These are phyloP conservation scores for Arctia plantaginis DNA, from an alignment of 2,888 invertebrate species.

Conservation along the genomic window DNA sequence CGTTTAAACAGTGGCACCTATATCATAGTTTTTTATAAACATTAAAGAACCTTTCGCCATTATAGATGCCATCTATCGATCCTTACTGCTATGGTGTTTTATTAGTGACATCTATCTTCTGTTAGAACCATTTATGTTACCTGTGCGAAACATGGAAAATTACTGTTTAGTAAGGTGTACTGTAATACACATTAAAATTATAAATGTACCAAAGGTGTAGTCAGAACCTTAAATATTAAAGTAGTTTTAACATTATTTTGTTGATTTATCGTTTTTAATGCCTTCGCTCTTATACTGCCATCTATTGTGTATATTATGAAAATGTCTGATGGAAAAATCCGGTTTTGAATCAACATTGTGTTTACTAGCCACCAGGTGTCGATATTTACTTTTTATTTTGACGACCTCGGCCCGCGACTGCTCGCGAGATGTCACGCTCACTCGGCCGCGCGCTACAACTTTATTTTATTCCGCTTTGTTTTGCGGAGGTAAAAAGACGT, in stretches of 20 bases:
- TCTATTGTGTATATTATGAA: conserved; percentile 29
- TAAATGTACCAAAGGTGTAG: not conserved
- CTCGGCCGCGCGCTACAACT: conserved; percentile 50
- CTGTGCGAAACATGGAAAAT: not conserved
- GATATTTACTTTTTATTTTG: conserved; percentile 61
- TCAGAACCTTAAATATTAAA: not conserved
- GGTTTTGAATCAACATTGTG: conserved; percentile 23
- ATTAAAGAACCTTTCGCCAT: not conserved
- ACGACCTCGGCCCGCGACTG: conserved; percentile 59
- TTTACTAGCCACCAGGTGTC: conserved; percentile 65
- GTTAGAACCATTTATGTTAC: not conserved
- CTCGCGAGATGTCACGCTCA: conserved; percentile 70
- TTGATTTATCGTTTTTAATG: not conserved
- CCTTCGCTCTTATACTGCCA: conserved; percentile 27
- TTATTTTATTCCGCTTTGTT: conserved; percentile 84
- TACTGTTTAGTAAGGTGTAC: not conserved
- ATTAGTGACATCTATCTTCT: conserved; percentile 3
- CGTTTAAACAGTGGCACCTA: no score
- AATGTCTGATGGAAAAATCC: conserved; percentile 13
- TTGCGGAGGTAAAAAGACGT: conserved; percentile 84
- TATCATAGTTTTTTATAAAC: no score
- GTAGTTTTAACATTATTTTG: not conserved
- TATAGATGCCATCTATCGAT: not conserved
- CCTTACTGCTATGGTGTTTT: not conserved
- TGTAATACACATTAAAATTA: not conserved